These are phyloP conservation scores for Chloroclystis v-ata DNA, from an alignment of 2,888 invertebrate genomes.

Conservation along the genomic window DNA sequence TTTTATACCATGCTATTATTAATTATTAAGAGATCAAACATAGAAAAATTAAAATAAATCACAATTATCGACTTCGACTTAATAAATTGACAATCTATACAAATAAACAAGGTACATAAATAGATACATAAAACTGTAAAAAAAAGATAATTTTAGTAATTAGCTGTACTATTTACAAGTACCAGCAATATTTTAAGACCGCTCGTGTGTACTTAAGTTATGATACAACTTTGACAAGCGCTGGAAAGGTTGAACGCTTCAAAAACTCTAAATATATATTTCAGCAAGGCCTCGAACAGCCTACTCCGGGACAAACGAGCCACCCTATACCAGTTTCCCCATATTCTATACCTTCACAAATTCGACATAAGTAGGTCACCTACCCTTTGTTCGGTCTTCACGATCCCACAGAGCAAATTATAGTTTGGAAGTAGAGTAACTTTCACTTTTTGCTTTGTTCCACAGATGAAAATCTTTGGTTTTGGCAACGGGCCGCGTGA, in stretches of 20 bases:
- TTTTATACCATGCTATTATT: too few species aligned
- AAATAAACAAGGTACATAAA: too few species aligned
- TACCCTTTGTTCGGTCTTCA: conserved; percentile 27
- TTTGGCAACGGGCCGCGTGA: neutral
- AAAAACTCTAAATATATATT: conserved; percentile 13
- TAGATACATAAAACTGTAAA: too few species aligned
- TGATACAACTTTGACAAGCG: neutral
- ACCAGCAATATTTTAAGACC: too few species aligned
- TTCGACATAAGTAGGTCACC: conserved; percentile 26
- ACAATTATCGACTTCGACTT: too few species aligned
- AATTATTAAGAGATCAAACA: too few species aligned
- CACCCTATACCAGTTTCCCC: conserved; percentile 19
- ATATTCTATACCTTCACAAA: conserved; percentile 24
- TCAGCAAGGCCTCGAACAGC: conserved; percentile 11
- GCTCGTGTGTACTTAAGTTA: too few species aligned
- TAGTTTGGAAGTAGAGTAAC: conserved; percentile 1
- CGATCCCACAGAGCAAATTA: conserved; percentile 18
- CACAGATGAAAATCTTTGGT: neutral
- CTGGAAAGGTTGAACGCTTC: neutral
- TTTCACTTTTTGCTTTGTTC: conserved; percentile 5
- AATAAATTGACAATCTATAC: too few species aligned
- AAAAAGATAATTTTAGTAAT: too few species aligned
- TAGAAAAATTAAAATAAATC: too few species aligned
- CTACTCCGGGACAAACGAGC: conserved; percentile 18
- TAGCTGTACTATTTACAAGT: too few species aligned